Evolutionary conservation across 2,113 vertebrate species (phyloP).

Genomic region (Vombatus ursinus): DNA sequence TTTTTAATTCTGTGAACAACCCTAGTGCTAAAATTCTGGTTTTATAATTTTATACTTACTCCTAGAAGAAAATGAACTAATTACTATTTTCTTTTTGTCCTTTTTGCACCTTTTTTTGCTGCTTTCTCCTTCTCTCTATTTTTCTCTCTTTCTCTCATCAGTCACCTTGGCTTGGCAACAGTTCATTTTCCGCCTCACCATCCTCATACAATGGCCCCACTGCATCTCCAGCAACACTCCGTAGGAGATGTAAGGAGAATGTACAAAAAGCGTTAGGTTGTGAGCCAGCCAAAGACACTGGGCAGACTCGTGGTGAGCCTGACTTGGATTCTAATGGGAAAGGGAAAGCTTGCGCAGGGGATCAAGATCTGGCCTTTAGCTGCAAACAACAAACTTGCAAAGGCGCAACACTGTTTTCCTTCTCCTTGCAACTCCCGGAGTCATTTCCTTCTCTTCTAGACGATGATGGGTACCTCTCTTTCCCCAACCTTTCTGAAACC

Average conservation of each 20-base stretch:
- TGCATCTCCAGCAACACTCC: constrained; percentile 87
- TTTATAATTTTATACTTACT: constrained; percentile 74
- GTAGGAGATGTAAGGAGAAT: constrained; percentile 92
- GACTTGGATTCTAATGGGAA: constrained; percentile 85
- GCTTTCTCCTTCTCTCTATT: constrained; percentile 81
- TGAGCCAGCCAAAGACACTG: constrained; percentile 77
- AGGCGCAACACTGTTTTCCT: constrained; percentile 94
- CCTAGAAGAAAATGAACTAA: constrained; percentile 91
- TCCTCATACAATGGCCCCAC: constrained; percentile 86
- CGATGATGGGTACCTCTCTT: constrained; percentile 96
- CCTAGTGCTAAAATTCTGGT: constrained; percentile 77
- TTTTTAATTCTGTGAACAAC: constrained; percentile 61
- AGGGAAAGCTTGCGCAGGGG: constrained; percentile 83
- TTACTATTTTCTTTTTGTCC: constrained; percentile 95
- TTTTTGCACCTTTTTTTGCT: constrained; percentile 88
- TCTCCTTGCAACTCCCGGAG: constrained; percentile 98
- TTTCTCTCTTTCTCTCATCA: constrained; percentile 80
- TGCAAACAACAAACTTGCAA: constrained; percentile 88
- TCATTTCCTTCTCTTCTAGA: constrained; percentile 93
- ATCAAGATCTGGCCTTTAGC: constrained; percentile 87
- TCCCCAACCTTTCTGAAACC: constrained; percentile 94
- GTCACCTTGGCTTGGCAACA: constrained; percentile 85
- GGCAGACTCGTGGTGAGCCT: constrained; percentile 66
- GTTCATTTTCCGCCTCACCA: constrained; percentile 84
- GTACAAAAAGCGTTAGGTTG: constrained; percentile 78